phyloP scores from a whole-genome alignment of 2,888 invertebrate species.

The Yponomeuta malinellus region DNA sequence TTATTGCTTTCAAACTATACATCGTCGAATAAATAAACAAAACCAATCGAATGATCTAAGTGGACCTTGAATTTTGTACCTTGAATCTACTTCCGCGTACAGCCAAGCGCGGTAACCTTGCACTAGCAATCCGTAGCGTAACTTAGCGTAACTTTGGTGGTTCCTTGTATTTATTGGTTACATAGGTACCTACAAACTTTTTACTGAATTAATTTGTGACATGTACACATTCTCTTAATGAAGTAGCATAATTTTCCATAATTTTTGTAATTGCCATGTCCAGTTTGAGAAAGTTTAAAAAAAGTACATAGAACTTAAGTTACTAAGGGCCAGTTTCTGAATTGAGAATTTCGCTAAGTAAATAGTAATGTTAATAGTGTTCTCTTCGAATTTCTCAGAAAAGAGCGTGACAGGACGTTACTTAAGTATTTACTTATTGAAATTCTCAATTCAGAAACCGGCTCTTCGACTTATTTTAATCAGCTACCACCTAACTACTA shows the following conservation, averaged over 20 bases:
- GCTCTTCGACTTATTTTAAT: not conserved
- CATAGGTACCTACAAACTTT: not conserved
- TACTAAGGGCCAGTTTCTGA: no score
- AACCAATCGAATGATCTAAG: conserved; percentile 14
- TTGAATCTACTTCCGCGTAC: conserved; percentile 63
- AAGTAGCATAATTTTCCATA: not conserved
- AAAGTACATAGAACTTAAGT: not conserved
- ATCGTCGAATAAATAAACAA: conserved; percentile 3
- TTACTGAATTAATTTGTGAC: not conserved
- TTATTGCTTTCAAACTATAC: no score
- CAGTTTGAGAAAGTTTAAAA: not conserved
- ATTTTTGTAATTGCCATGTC: not conserved
- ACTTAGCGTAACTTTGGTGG: not conserved
- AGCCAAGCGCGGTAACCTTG: conserved; percentile 49
- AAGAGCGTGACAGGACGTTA: no score
- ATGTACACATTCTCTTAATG: not conserved
- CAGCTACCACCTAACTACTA: not conserved
- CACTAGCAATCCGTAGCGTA: conserved; percentile 31
- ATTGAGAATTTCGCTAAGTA: no score
- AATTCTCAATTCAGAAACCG: no score
- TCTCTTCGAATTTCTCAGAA: no score
- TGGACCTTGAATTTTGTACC: conserved; percentile 28
- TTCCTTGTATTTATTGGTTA: not conserved
- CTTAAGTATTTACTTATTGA: no score
- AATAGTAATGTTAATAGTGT: no score